phyloP scores from a whole-genome alignment of 2,113 vertebrate genomes.

The Epinephelus moara region DNA sequence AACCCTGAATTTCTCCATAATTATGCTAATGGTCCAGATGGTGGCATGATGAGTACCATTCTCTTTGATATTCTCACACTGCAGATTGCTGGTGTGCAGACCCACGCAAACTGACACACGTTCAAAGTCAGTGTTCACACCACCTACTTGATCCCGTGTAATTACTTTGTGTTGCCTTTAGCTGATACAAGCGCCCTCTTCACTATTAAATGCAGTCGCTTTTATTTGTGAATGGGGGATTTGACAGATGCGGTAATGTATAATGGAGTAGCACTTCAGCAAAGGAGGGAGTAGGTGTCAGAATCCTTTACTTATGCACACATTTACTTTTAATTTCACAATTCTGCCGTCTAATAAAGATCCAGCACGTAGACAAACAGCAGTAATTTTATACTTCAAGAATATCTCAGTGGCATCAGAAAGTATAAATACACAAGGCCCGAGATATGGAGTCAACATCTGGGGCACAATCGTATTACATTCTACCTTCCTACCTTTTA shows the following conservation, averaged over 20 bases:
- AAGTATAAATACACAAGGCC: neutral
- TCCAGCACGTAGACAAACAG: neutral
- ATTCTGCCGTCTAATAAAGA: slow-evolving; percentile 16
- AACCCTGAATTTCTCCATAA: slow-evolving; percentile 78
- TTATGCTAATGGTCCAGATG: slow-evolving; percentile 85
- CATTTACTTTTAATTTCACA: slow-evolving; percentile 8
- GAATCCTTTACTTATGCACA: slow-evolving; percentile 33
- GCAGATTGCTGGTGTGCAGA: slow-evolving; percentile 66
- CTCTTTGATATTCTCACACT: slow-evolving; percentile 78
- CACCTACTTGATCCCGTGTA: slow-evolving; percentile 66
- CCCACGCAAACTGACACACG: slow-evolving; percentile 72
- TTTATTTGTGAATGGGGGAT: slow-evolving; percentile 41
- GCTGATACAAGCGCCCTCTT: slow-evolving; percentile 40
- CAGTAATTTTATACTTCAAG: neutral
- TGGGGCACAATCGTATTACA: too few relatives aligned
- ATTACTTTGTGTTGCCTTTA: slow-evolving; percentile 61
- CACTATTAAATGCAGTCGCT: slow-evolving; percentile 58
- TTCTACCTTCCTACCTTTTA: too few relatives aligned
- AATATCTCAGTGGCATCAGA: neutral
- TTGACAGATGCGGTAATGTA: slow-evolving; percentile 41
- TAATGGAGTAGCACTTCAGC: slow-evolving; percentile 40
- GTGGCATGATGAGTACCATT: slow-evolving; percentile 79
- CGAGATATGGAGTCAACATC: too few relatives aligned
- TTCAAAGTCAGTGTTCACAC: slow-evolving; percentile 70
- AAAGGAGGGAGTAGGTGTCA: slow-evolving; percentile 19